Base-by-base conservation (phyloP, 2,888 invertebrate genomes). In the Callyntrura sp. region DNA sequence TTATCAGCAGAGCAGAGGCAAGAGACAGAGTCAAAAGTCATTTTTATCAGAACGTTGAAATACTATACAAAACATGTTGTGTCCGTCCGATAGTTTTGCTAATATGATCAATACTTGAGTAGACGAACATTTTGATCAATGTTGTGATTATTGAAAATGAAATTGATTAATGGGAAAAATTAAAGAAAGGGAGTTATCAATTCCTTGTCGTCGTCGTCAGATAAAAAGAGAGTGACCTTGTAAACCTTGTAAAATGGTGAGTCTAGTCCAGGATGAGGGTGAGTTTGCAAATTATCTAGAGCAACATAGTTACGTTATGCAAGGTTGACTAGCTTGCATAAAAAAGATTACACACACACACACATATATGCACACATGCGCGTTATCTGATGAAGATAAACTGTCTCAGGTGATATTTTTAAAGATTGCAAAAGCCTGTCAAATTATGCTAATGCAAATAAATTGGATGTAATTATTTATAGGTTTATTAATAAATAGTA, bases 101-200 rank as follows among this genome's bases (percentile, higher is more conserved):
- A 48, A 73, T 73, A 23, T 35, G 43, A 73, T 73, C 45, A 73
- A 48, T 48, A 48, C n/a, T 17, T 17, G 5, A 35, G 20, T 60
- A n/a, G 3, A 9, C 14, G 5, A 17, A 11, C 23, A 73, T 73
- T 48, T 11, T 57, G 55, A 78, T 78, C 78, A 78, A 57, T 78
- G 28, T 8, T 6, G 57, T 35, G 55, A 78, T 57, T 35, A 78
- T 78, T 57, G 78, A 78, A 78, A 78, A 78, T 28, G 78, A 78
- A 78, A 78, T 57, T 78, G 78, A 57, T 57, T 57, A 78, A 78
- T 78, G 78, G 51, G 17, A 28, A 48, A 35, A 48, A 73, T 73
- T 70, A 43, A 48, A 73, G 48, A 73, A 20, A 73, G 35, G 48
- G 20, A 45, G 20, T 73, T 73, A 48, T 45, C 45, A 48, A 73